A percentile compares a stretch with the other conserved stretches of the same genome.
Evolutionary conservation across 2,797 vertebrate species (phyloP).

Genomic region (Mastacembelus armatus): DNA sequence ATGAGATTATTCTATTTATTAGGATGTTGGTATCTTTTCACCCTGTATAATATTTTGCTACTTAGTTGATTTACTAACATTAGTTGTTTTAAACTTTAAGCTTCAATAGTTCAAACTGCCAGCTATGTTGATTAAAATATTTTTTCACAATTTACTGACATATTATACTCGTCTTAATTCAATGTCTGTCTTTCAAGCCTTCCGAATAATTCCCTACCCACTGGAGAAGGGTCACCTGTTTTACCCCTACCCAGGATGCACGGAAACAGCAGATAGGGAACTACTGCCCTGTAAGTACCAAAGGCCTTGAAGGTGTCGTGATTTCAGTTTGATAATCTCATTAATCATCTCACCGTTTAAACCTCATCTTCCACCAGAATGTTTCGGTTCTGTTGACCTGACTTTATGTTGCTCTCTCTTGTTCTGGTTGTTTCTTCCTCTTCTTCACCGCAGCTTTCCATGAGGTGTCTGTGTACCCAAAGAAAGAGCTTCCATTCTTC

Average conservation of each 20-base stretch:
- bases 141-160: too few relatives aligned
- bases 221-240: conserved; percentile 99
- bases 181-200: conserved; percentile 83
- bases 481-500: conserved; percentile 99
- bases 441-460: conserved; percentile 89
- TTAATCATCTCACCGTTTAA: neutral
- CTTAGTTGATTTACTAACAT: too few relatives aligned
- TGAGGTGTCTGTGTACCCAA: conserved; percentile 98
- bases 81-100: too few relatives aligned
- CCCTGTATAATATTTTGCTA: too few relatives aligned
- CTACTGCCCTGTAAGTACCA: conserved; percentile 91
- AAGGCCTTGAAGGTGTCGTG: neutral
- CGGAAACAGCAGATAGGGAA: conserved; percentile 97
- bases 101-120: too few relatives aligned
- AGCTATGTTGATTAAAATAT: too few relatives aligned
- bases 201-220: conserved; percentile 98
- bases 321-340: neutral
- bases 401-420: neutral
- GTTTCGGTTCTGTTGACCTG: neutral
- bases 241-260: conserved; percentile 98
- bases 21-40: neutral
- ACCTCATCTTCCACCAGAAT: neutral
- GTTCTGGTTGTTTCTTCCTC: neutral
- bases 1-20: conserved; percentile 20
- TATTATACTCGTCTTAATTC: conserved; percentile 6